Evolutionary conservation across 2,797 vertebrate genomes (phyloP), one percentile per base, ranked within the genome.

Genomic region (Echiichthys vipera): DNA sequence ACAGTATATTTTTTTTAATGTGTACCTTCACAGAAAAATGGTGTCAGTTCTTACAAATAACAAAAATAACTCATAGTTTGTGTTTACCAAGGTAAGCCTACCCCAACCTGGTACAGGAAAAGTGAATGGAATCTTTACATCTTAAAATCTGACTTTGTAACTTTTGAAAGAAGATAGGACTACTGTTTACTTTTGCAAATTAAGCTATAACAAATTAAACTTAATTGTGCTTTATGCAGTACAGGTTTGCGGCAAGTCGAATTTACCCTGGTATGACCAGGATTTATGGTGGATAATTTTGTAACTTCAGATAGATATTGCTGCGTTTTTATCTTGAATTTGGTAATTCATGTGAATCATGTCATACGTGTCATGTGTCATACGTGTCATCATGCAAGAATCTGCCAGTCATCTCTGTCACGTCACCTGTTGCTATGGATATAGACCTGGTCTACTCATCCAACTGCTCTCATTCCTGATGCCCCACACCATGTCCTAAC

Each of bases 1-100:
- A 42, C 6, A 8, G 18, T 32, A 14, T 18, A 24, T 46, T 54
- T 12, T 51, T 58, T 57, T 50, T 29, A 12, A 30, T 32, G 12
- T 46, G 25, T 25, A 39, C 13, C 58, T 65, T 51, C 36, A 43
- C 53, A 20, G 8, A 45, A 27, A 53, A 15, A 43, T 27, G 34
- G 29, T 34, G 27, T 50, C 55, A 66, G 65, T 74, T 82, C 32
- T 42, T 1, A 2, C 25, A 70, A 65, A 69, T 57, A 12, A 71
- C 51, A 66, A 61, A 62, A 39, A 51, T 1, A 0, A 1, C 40
- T 49, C 4, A 24, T 6, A 22, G 15, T 27, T 34, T 7, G 14
- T 6, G 11, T 20, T 47, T 46, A 17, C 20, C 1, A 17, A 20
- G 20, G 25, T 32, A n/a, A n/a, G n/a, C n/a, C n/a, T 12, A 36